Conservation (phyloP, 2,113 vertebrate species). For the Athene noctua region DNA sequence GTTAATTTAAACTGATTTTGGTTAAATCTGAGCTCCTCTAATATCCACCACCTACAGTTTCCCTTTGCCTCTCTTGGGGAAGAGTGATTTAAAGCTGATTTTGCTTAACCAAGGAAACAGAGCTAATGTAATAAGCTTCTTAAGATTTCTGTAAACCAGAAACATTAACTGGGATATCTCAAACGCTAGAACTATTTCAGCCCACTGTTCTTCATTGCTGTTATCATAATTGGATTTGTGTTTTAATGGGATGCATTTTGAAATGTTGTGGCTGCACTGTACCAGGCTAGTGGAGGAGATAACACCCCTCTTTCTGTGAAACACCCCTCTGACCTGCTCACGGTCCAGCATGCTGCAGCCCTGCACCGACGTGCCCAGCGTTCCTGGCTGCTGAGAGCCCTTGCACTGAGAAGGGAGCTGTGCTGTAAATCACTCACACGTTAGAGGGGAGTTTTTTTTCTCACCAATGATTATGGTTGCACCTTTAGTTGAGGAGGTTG, state of each 20-base stretch:
- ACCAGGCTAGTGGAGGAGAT: neutral
- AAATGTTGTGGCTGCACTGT: neutral
- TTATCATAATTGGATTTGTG: neutral
- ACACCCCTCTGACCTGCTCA: neutral
- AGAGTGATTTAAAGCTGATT: conserved; percentile 13
- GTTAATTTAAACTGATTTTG: neutral
- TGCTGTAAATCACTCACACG: conserved; percentile 37
- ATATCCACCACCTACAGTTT: neutral
- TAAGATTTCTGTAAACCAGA: conserved; percentile 9
- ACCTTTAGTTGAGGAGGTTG: conserved; percentile 52
- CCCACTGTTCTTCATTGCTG: rapidly evolving
- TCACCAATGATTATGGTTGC: conserved; percentile 30
- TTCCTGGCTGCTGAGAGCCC: conserved; percentile 1
- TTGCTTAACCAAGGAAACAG: neutral
- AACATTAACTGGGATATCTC: conserved; percentile 9
- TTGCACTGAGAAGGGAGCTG: neutral
- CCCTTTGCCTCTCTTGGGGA: neutral
- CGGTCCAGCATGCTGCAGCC: neutral
- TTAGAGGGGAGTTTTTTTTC: conserved; percentile 34
- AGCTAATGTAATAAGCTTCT: conserved; percentile 1
- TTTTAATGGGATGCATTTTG: neutral
- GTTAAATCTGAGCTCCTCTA: neutral
- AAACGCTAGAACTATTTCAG: neutral
- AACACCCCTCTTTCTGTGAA: neutral
- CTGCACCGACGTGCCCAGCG: neutral